phyloP scores from a whole-genome alignment of 1,140 invertebrate species.

The Venturia canescens region DNA sequence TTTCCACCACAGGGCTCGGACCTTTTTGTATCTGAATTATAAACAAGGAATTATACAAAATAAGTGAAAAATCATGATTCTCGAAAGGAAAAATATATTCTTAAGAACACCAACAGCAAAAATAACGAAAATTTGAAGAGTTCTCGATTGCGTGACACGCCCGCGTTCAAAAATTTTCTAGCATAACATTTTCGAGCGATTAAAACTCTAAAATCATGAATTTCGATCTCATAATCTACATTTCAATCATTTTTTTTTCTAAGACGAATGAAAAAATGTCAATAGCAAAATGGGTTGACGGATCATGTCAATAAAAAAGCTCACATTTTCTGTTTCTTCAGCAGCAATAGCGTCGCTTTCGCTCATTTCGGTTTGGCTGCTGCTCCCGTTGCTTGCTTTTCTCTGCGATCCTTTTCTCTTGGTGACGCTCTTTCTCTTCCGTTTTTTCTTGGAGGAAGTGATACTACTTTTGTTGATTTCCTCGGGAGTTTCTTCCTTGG shows the following conservation, averaged over 20 bases:
- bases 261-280: background rate
- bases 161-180: too few relatives aligned
- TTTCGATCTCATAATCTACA: too few relatives aligned
- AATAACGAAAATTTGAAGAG: background rate
- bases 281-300: too few relatives aligned
- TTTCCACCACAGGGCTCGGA: constrained; percentile 62
- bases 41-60: constrained; percentile 7
- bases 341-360: constrained; percentile 60
- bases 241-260: too few relatives aligned
- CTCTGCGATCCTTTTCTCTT: constrained; percentile 87
- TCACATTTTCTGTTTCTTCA: constrained; percentile 67
- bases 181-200: too few relatives aligned
- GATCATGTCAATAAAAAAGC: too few relatives aligned
- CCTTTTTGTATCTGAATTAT: constrained; percentile 63
- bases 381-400: constrained; percentile 79
- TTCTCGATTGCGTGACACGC: too few relatives aligned
- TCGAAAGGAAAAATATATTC: background rate
- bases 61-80: background rate
- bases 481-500: constrained; percentile 68
- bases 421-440: constrained; percentile 86
- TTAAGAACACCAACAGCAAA: background rate
- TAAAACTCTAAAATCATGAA: too few relatives aligned
- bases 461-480: constrained; percentile 64
- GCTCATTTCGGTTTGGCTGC: constrained; percentile 71
- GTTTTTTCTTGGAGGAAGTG: constrained; percentile 82